Evolutionary conservation across 2,113 vertebrate genomes (phyloP).

Genomic region (Mellivora capensis): DNA sequence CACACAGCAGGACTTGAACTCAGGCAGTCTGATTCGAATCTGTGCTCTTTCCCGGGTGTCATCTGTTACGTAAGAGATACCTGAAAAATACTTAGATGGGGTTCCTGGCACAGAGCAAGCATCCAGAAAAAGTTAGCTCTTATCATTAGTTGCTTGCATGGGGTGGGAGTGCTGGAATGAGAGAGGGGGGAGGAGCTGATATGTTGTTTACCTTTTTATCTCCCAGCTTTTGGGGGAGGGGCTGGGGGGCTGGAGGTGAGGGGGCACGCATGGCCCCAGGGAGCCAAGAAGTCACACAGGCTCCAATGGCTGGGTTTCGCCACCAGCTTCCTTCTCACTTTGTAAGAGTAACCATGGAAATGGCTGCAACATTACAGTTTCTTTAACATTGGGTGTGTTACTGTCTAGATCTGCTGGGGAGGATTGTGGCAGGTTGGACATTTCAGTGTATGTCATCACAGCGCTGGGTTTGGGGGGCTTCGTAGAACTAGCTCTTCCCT

Average conservation of each 20-base stretch:
- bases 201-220: not conserved
- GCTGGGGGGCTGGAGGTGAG: not conserved
- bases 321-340: not conserved
- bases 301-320: not conserved
- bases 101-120: not conserved
- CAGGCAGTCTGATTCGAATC: not conserved
- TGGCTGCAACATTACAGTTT: not conserved
- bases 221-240: not conserved
- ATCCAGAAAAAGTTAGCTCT: not conserved
- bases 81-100: not conserved
- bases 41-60: not conserved
- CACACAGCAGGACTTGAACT: not conserved
- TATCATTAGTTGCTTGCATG: not conserved
- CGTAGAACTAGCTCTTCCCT: not conserved
- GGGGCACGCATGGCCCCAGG: too few species aligned
- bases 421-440: not conserved
- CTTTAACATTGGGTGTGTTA: not conserved
- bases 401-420: not conserved
- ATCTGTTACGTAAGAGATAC: not conserved
- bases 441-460: not conserved
- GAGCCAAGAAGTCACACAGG: not conserved
- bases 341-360: not conserved
- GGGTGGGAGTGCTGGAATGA: not conserved
- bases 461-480: not conserved
- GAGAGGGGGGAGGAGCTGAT: not conserved